These are phyloP conservation scores for Sylvilagus bachmani DNA, from an alignment of 2,113 vertebrate genomes.

Conservation along the genomic window DNA sequence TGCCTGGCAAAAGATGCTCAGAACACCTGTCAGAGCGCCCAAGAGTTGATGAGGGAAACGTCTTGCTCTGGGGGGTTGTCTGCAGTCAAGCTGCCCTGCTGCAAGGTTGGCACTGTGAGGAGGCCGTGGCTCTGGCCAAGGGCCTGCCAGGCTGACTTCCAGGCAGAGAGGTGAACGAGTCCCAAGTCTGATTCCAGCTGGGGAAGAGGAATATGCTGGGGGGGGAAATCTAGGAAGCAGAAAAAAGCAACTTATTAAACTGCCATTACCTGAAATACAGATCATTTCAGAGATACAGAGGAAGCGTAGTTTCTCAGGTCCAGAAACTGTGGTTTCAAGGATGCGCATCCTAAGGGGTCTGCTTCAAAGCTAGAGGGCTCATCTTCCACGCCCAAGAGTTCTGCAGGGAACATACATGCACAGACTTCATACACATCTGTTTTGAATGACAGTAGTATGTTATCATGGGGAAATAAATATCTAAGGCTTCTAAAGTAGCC, in stretches of 20 bases:
- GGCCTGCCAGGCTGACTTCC: neutral
- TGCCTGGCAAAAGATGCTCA: slow-evolving; percentile 36
- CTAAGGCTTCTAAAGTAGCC: slow-evolving; percentile 59
- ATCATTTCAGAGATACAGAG: slow-evolving; percentile 8
- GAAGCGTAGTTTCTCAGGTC: neutral
- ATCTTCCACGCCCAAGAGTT: slow-evolving; percentile 29
- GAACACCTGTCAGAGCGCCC: slow-evolving; percentile 44
- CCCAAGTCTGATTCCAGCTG: slow-evolving; percentile 9
- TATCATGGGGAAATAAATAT: neutral
- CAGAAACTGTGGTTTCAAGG: slow-evolving; percentile 47
- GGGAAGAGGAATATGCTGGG: slow-evolving; percentile 47
- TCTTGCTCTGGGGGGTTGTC: slow-evolving; percentile 33
- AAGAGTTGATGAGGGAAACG: slow-evolving; percentile 16
- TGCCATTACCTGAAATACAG: slow-evolving; percentile 12
- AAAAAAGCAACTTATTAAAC: slow-evolving; percentile 60
- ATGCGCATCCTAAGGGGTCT: neutral
- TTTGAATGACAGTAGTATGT: slow-evolving; percentile 56
- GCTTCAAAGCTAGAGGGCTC: slow-evolving; percentile 9
- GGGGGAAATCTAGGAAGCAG: slow-evolving; percentile 10
- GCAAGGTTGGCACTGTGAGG: slow-evolving; percentile 64
- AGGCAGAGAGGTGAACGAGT: neutral
- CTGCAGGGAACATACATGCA: neutral
- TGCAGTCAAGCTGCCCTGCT: neutral
- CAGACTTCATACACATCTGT: slow-evolving; percentile 60
- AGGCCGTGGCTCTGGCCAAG: neutral